Conservation (phyloP, 2,888 invertebrate species). For the Ditylenchus weischeri region DNA sequence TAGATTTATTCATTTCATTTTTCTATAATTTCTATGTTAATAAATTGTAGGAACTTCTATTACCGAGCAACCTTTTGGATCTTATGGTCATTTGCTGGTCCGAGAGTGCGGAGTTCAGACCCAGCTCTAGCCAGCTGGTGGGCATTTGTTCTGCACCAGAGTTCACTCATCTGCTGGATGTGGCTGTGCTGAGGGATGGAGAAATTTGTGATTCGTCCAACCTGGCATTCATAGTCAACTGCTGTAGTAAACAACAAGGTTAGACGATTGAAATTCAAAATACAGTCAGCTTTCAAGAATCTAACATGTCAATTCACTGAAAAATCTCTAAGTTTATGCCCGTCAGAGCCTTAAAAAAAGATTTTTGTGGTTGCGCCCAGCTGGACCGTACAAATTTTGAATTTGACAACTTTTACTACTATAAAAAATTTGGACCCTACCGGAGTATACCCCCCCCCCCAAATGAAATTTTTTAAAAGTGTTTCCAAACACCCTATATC, state of each 20-base stretch:
- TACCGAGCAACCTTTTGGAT: constrained; percentile 75
- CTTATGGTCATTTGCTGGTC: constrained; percentile 95
- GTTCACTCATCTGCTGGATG: constrained; percentile 80
- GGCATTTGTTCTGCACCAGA: constrained; percentile 72
- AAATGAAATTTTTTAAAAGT: too few species aligned
- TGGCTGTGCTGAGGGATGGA: constrained; percentile 55
- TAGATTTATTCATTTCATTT: not conserved
- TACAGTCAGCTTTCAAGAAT: not conserved
- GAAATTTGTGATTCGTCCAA: not conserved
- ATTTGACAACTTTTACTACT: too few species aligned
- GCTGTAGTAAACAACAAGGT: not conserved
- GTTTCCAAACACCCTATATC: too few species aligned
- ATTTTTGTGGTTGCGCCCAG: too few species aligned
- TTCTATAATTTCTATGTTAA: not conserved
- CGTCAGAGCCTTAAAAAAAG: too few species aligned
- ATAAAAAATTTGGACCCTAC: too few species aligned
- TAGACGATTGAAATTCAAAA: not conserved
- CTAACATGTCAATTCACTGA: too few species aligned
- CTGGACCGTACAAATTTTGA: too few species aligned
- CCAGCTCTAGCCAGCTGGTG: constrained; percentile 90
- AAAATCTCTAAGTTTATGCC: too few species aligned
- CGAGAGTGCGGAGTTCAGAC: constrained; percentile 74
- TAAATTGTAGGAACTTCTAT: constrained; percentile 58
- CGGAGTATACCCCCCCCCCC: too few species aligned
- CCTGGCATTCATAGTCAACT: not conserved